These are phyloP conservation scores for Embidobia sp. DNA, from an alignment of 2,888 invertebrate genomes.

Conservation along the genomic window DNA sequence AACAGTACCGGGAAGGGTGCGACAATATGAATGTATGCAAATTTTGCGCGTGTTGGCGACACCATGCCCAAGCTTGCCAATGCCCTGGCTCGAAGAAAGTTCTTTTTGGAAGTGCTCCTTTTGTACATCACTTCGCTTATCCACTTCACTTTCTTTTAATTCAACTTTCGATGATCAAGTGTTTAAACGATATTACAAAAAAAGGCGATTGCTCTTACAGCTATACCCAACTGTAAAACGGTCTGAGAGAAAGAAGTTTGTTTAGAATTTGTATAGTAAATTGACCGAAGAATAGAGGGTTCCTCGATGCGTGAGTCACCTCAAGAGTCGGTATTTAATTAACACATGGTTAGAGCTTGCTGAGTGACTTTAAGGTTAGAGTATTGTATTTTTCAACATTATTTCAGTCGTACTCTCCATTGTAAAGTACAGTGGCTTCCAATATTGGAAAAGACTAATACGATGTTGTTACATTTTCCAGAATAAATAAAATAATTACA, in stretches of 20 bases:
- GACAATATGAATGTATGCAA: constrained; percentile 67
- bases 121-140: constrained; percentile 70
- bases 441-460: no score
- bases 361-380: no score
- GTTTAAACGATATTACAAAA: constrained; percentile 74
- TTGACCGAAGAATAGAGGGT: no score
- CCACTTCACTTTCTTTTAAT: constrained; percentile 49
- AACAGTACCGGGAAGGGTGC: constrained; percentile 61
- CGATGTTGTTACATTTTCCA: no score
- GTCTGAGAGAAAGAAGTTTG: background rate
- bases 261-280: no score
- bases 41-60: constrained; percentile 79
- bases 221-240: constrained; percentile 77
- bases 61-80: constrained; percentile 87
- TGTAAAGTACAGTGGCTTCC: no score
- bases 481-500: no score
- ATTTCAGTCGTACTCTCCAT: no score
- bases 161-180: constrained; percentile 48
- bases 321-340: no score
- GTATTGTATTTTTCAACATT: no score
- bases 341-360: no score
- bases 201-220: constrained; percentile 76
- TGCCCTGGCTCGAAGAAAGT: constrained; percentile 90
- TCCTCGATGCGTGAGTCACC: no score
- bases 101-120: constrained; percentile 75